Conservation (phyloP, 2,113 vertebrate genomes). For the Peromyscus maniculatus region DNA sequence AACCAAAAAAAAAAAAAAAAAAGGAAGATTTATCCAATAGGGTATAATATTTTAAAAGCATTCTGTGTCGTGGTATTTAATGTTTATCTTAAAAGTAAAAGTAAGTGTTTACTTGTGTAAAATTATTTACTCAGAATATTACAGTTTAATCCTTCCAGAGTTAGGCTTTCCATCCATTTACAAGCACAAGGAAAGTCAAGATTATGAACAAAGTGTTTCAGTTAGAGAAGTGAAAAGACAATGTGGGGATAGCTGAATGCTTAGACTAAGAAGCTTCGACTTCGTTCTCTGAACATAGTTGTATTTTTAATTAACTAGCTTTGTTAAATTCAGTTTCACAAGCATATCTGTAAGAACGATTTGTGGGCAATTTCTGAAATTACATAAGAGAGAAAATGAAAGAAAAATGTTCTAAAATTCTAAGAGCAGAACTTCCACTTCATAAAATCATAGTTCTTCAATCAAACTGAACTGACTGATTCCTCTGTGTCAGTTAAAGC, state of each 20-base stretch:
- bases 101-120: conserved; percentile 41
- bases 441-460: conserved; percentile 28
- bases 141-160: conserved; percentile 46
- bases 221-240: conserved; percentile 45
- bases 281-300: conserved; percentile 53
- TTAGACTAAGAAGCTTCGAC: conserved; percentile 18
- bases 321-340: conserved; percentile 16
- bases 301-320: conserved; percentile 41
- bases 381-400: background rate
- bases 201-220: conserved; percentile 36
- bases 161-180: conserved; percentile 4
- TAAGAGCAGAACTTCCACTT: background rate
- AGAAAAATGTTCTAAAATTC: conserved; percentile 47
- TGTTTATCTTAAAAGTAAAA: conserved; percentile 68
- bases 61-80: background rate
- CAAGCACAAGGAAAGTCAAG: conserved; percentile 3
- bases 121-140: conserved; percentile 66
- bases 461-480: background rate
- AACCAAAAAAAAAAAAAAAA: no score
- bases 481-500: background rate
- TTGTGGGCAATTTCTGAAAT: conserved; percentile 34
- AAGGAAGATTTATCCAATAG: background rate
- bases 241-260: background rate
- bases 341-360: conserved; percentile 1
- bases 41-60: background rate